Evolutionary conservation across 2,888 invertebrate genomes (phyloP).

Genomic region (Suillia variegata): DNA sequence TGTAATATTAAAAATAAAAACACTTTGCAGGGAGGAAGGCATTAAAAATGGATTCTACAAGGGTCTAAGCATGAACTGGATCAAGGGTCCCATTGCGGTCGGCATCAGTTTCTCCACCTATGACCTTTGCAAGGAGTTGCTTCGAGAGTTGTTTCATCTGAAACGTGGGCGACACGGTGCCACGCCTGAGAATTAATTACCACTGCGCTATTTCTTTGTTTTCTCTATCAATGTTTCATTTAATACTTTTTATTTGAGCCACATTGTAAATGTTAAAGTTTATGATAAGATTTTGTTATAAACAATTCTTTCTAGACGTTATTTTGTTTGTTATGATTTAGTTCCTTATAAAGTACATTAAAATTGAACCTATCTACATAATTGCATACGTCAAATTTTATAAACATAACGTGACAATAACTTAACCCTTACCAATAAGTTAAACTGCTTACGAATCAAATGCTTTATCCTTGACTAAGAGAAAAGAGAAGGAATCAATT

Average conservation of each 20-base stretch:
- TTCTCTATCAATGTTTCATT: no score
- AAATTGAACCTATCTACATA: neutral
- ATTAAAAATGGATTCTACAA: constrained; percentile 90
- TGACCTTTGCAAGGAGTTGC: constrained; percentile 74
- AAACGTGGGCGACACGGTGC: constrained; percentile 48
- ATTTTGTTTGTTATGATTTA: no score
- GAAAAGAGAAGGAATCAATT: neutral
- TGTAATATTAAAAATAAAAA: neutral
- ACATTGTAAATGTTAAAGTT: neutral
- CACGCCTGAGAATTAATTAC: neutral
- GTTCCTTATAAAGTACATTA: no score
- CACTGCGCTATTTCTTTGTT: constrained; percentile 13
- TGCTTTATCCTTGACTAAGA: no score
- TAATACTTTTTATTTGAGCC: neutral
- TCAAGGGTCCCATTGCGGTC: constrained; percentile 87
- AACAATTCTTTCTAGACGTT: neutral
- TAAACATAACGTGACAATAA: constrained; percentile 35
- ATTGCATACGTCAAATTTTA: no score
- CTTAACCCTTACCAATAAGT: constrained; percentile 14
- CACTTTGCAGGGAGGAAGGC: constrained; percentile 91
- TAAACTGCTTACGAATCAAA: neutral
- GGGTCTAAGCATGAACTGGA: constrained; percentile 99
- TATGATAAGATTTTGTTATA: neutral
- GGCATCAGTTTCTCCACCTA: constrained; percentile 97
- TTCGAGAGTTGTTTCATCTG: constrained; percentile 62